Base-by-base conservation (phyloP, 2,888 invertebrate species). In the Pandemis corylana region DNA sequence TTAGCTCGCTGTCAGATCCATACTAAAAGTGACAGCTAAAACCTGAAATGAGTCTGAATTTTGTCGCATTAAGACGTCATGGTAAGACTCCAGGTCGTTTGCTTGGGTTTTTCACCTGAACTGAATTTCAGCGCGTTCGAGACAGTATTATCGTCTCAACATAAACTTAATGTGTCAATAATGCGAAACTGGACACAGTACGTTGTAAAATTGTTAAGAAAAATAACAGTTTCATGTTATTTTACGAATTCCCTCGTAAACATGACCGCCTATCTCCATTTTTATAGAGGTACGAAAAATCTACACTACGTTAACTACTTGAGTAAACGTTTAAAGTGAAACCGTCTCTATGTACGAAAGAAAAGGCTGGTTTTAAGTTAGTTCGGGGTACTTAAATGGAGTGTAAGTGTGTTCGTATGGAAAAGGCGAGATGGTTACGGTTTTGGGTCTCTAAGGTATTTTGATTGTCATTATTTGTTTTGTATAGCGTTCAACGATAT, bases 181-280 rank as follows among this genome's bases (percentile, higher is more conserved):
- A 53, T 12, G 44, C 42, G 28, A 56, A 36, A 62, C 74, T 70
- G 66, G 69, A 15, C 67, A 70, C 69, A 68, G 44, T 53, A 42
- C 7, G 61, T 12, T 74, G 61, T 70, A 74, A 74, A 74, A 70
- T 64, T 66, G 66, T 61, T 63, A 66, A 68, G 61, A 74, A 73
- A 63, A 73, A 73, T 73, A 69, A 65, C 74, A 65, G 15, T 74
- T 66, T 70, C 69, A 53, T 10, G 69, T 70, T 59, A 70, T 70
- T 74, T 74, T 74, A 74, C 70, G 74, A 74, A 74, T 68, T 63
- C 65, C 56, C 49, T 42, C 74, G 61, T 74, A 74, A 74, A 72
- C 61, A 53, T 36, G 12, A 63, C 56, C 28, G 68, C 74, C 74
- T 74, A 74, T 74, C 74, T 74, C 49, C 49, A 64, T 44, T 74